phyloP scores from a whole-genome alignment of 2,113 vertebrate species.

The Corynorhinus townsendii region DNA sequence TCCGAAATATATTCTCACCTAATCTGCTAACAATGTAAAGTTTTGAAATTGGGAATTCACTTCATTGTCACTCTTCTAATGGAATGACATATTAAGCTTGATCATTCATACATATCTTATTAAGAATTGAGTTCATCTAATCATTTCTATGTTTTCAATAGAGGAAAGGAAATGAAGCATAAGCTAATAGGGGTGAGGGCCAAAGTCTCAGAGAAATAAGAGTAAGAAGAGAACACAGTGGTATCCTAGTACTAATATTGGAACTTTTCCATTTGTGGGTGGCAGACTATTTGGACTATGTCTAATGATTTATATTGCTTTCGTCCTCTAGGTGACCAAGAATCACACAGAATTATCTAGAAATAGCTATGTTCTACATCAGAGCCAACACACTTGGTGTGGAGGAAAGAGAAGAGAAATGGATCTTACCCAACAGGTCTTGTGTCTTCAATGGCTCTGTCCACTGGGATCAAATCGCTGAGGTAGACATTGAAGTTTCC shows the following conservation, averaged over 20 bases:
- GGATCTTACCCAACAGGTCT: slow-evolving; percentile 90
- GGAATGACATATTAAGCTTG: background rate
- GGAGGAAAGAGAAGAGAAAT: background rate
- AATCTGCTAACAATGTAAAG: background rate
- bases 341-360: background rate
- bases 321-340: background rate
- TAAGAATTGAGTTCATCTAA: background rate
- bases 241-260: too few species aligned
- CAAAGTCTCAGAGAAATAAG: background rate
- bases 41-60: background rate
- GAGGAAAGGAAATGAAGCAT: background rate
- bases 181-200: background rate
- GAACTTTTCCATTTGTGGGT: background rate
- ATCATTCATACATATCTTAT: background rate
- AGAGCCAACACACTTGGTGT: background rate
- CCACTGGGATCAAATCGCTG: slow-evolving; percentile 94
- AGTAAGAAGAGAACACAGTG: background rate
- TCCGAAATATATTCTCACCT: background rate
- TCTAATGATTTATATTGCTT: background rate
- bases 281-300: background rate
- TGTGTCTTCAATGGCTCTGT: slow-evolving; percentile 92
- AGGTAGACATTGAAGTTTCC: slow-evolving; percentile 97
- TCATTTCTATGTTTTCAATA: background rate
- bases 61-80: background rate
- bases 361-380: background rate